Evolutionary conservation across 2,113 vertebrate genomes (phyloP).

Genomic region (Eonycteris spelaea): DNA sequence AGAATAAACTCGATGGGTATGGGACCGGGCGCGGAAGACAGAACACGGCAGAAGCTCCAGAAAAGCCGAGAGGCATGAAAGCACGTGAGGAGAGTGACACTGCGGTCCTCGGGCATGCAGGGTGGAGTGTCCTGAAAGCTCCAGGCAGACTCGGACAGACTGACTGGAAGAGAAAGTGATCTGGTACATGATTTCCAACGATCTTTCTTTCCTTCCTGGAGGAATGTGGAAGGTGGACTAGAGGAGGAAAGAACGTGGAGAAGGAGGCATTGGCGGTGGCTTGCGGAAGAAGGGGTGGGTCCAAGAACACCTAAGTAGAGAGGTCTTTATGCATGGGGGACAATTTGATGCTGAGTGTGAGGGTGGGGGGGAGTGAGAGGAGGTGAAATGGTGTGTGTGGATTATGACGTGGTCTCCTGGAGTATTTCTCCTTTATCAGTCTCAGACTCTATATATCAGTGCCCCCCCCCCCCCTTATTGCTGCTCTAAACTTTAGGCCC

Average conservation of each 20-base stretch:
- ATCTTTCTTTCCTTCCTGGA: not conserved
- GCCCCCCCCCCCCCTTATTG: fast-evolving
- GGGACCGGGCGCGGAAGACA: not conserved
- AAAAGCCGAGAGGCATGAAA: not conserved
- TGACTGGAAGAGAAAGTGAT: not conserved
- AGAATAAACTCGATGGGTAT: not conserved
- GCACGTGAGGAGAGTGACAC: not conserved
- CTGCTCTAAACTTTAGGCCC: not conserved
- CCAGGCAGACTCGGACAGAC: not conserved
- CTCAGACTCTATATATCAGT: not conserved
- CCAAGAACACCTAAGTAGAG: not conserved
- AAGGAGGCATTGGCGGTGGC: not conserved
- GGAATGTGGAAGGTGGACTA: not conserved
- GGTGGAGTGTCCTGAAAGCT: not conserved
- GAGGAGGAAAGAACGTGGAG: not conserved
- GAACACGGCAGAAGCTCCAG: not conserved
- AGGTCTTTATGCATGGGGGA: not conserved
- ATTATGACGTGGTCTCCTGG: not conserved
- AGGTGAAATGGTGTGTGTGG: not conserved
- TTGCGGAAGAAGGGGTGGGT: not conserved
- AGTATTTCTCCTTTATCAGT: not conserved
- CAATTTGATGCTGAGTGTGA: too few relatives aligned
- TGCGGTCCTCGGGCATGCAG: not conserved
- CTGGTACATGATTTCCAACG: not conserved
- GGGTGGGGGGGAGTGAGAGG: not conserved